phyloP scores from a whole-genome alignment of 2,113 vertebrate genomes.

The Dasyornis broadbenti region DNA sequence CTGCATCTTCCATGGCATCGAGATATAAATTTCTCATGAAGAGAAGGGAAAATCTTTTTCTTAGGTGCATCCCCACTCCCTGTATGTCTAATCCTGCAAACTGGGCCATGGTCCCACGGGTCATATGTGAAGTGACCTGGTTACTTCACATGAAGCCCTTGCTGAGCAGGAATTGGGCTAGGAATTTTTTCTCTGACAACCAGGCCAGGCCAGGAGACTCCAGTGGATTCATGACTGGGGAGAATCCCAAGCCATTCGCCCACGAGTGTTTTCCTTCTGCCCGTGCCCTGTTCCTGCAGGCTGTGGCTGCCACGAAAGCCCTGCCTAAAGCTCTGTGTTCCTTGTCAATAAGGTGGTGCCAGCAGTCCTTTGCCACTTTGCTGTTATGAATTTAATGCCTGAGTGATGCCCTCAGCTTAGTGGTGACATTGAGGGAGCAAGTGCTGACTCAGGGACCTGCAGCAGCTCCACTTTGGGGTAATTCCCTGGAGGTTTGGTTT shows the following conservation, averaged over 20 bases:
- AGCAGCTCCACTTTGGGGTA: neutral
- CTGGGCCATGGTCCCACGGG: neutral
- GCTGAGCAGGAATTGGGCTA: neutral
- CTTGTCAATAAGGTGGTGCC: neutral
- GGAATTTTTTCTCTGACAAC: neutral
- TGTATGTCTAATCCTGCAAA: neutral
- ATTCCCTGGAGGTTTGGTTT: neutral
- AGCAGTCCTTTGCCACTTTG: neutral
- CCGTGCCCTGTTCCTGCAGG: neutral
- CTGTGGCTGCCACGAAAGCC: neutral
- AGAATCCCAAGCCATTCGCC: neutral
- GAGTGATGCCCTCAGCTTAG: neutral
- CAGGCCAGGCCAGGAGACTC: neutral
- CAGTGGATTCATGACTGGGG: neutral
- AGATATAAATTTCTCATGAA: neutral
- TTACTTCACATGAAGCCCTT: neutral
- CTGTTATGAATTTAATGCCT: neutral
- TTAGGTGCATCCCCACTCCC: neutral
- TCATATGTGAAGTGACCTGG: too few species aligned
- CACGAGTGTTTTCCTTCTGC: accelerated
- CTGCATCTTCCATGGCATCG: neutral
- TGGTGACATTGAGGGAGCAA: neutral
- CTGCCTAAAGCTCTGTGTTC: accelerated
- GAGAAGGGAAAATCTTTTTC: neutral
- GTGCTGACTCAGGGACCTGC: neutral